Evolutionary conservation across 2,888 invertebrate species (phyloP), one percentile per base, ranked within the genome.

Genomic region (Tiphia femorata): DNA sequence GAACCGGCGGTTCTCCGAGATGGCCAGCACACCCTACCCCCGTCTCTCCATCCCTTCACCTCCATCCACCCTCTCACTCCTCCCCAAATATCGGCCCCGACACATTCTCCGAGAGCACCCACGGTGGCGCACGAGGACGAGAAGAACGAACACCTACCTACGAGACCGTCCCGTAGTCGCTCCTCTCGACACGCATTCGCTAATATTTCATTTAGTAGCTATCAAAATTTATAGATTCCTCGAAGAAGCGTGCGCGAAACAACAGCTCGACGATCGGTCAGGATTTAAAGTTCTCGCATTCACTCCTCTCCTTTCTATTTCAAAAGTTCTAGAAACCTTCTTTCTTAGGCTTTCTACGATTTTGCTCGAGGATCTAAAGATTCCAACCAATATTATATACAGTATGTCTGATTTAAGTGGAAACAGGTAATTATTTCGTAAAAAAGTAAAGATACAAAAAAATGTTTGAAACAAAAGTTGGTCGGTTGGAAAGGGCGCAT

Each of bases 141-240:
- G n/a, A n/a, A n/a, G n/a, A n/a, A 16, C 17, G 16, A 37, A 2
- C 37, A 33, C 54, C 49, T 14, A 17, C n/a, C 12, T 21, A 27
- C 7, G 29, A 17, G 12, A 7, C 23, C 58, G 65, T 63, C 75
- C 73, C 68, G 42, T 44, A 52, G 47, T 49, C 48, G 54, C 57
- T 41, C 52, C 50, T 52, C 14, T n/a, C n/a, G n/a, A n/a, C n/a
- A n/a, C n/a, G n/a, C n/a, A n/a, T n/a, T n/a, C n/a, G n/a, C n/a
- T 62, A 66, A 79, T 81, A 76, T 80, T 78, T 81, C 81, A 81
- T 82, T 82, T 78, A 80, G 72, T 67, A 75, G 72, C 80, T 78
- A 81, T 82, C 77, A 80, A 82, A 80, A 82, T 80, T 78, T 80
- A 81, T 77, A 70, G 73, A 73, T 76, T 76, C 71, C 66, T 67